Evolutionary conservation across 2,113 vertebrate species (phyloP), one percentile per base, ranked within the genome.

Genomic region (Dasyornis broadbenti): DNA sequence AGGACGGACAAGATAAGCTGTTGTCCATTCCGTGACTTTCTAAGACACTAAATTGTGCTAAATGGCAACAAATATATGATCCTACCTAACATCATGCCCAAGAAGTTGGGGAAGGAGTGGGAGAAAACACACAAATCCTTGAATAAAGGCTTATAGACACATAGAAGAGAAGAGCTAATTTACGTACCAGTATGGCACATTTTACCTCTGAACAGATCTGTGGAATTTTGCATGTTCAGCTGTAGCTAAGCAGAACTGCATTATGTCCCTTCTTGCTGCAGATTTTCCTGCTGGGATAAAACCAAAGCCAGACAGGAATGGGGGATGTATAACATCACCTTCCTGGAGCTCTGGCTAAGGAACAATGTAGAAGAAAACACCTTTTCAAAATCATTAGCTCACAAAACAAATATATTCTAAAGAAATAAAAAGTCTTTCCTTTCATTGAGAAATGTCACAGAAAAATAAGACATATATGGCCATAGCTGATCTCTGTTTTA

Each of bases 361-460:
- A 83, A 66, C 20, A 4, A 2, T 1, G 1, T 1, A 1, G 37
- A 42, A 69, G 10, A 3, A 85, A 90, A 73, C 1, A 0, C 15
- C 3, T 4, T 44, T 70, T 17, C 49, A 88, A 93, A 88, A 88
- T 59, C 33, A 56, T 60, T 71, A 21, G 31, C 39, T 77, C 57
- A 77, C 18, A 78, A 91, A 83, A 54, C 66, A 89, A 72, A 91
- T 60, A 68, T 24, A 86, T 71, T 56, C 13, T 44, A 66, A 78
- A 71, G 47, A 68, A 72, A 52, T 4, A 78, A 42, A 2, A 81
- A 54, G 63, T 56, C 22, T 78, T 33, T 69, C 14, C 7, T 77
- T 33, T 86, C 37, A 42, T 14, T 70, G 26, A 59, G 39, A 76
- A 86, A 65, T 9, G 4, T 40, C 75, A 52, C 50, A 45, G 26